Evolutionary conservation across 2,888 invertebrate genomes (phyloP).

Genomic region (Drosophila mimetica): DNA sequence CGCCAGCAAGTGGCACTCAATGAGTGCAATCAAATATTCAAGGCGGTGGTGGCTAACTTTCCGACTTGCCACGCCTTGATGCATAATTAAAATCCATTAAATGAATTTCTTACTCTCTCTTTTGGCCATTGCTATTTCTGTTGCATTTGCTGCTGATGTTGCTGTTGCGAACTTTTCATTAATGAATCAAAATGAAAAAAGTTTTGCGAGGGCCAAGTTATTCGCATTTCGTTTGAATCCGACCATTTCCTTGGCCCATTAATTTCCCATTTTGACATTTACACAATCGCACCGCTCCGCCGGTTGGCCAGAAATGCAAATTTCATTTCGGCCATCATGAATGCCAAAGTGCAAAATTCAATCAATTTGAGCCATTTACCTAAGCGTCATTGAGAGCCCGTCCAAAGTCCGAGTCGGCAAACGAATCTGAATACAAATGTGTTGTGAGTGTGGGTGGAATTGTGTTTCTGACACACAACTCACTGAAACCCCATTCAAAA

Average conservation of each 20-base stretch:
- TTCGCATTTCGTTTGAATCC: constrained; percentile 4
- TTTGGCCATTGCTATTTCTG: neutral
- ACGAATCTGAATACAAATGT: constrained; percentile 13
- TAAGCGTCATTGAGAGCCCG: constrained; percentile 40
- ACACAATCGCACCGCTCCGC: constrained; percentile 24
- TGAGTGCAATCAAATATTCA: constrained; percentile 71
- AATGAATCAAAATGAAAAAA: constrained; percentile 60
- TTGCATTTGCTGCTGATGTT: neutral
- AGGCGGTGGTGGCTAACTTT: constrained; percentile 50
- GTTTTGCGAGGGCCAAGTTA: constrained; percentile 13
- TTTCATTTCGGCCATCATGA: constrained; percentile 71
- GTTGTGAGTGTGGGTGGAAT: constrained; percentile 21
- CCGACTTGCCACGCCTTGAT: constrained; percentile 59
- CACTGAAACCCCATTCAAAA: constrained; percentile 27
- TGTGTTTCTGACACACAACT: constrained; percentile 34
- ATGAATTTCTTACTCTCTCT: constrained; percentile 54
- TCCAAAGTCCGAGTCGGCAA: constrained; percentile 1
- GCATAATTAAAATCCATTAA: constrained; percentile 81
- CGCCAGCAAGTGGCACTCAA: constrained; percentile 55
- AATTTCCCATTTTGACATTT: constrained; percentile 50
- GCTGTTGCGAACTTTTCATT: constrained; percentile 53
- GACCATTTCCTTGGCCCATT: constrained; percentile 38
- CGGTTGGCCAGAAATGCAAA: constrained; percentile 52
- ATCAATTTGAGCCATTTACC: constrained; percentile 78
- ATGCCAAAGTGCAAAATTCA: constrained; percentile 78